Conservation (phyloP, 2,797 vertebrate species). For the Sebastes hubbsi region DNA sequence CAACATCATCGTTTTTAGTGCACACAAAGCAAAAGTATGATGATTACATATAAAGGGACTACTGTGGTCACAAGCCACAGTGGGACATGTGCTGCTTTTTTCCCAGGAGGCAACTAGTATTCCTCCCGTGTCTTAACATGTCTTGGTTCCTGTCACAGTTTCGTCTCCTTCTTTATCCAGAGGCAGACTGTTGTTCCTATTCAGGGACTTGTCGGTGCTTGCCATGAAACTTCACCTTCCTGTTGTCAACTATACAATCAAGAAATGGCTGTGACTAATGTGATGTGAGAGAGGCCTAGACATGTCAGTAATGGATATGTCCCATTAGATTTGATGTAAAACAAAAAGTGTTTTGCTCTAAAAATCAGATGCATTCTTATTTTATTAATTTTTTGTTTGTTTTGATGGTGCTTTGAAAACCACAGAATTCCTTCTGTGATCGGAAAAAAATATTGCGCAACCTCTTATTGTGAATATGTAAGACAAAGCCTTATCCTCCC, state of each 20-base stretch:
- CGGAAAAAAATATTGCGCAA: background rate
- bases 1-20: background rate
- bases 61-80: background rate
- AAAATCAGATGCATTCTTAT: background rate
- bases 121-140: slow-evolving; percentile 48
- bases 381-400: background rate
- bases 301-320: background rate
- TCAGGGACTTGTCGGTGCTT: slow-evolving; percentile 46
- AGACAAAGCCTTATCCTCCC: background rate
- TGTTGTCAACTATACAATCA: background rate
- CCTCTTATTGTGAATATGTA: slow-evolving; percentile 5
- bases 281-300: background rate
- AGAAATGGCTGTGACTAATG: background rate
- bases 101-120: background rate
- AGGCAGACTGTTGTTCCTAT: slow-evolving; percentile 24
- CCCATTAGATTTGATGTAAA: background rate
- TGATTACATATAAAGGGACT: background rate
- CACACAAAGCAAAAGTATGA: background rate
- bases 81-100: slow-evolving; percentile 18
- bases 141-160: slow-evolving; percentile 21
- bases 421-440: background rate
- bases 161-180: slow-evolving; percentile 19
- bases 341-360: background rate
- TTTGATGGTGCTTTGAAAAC: background rate
- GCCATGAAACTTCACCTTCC: slow-evolving; percentile 23